A percentile compares a stretch with the other conserved stretches of the same genome.
Conservation (phyloP, 2,888 invertebrate genomes). For the Tachystola acroxantha region DNA sequence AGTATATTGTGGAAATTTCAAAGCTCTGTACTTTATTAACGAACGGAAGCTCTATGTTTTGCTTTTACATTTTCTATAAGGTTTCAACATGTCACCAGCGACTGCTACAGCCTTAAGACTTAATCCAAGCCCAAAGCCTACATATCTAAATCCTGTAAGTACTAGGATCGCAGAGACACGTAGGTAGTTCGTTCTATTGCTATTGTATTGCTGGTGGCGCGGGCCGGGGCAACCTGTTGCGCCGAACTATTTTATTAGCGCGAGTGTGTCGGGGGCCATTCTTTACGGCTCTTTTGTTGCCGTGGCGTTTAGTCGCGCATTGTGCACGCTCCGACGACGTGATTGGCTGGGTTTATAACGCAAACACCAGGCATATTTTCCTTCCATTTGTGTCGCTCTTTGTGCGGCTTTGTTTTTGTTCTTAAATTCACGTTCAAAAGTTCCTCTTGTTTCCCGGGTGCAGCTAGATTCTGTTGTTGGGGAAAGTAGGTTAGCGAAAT, state of each 20-base stretch:
- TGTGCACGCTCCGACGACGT: slow-evolving; percentile 46
- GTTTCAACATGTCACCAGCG: no score
- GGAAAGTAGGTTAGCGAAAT: background rate
- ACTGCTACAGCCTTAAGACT: no score
- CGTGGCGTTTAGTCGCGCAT: slow-evolving; percentile 63
- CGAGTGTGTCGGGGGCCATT: slow-evolving; percentile 71
- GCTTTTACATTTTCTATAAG: no score
- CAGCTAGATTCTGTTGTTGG: background rate
- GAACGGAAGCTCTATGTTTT: no score
- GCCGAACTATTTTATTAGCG: slow-evolving; percentile 74
- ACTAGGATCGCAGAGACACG: slow-evolving; percentile 40
- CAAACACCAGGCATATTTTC: slow-evolving; percentile 57
- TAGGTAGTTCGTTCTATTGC: slow-evolving; percentile 42
- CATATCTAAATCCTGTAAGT: slow-evolving; percentile 18
- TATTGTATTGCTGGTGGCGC: slow-evolving; percentile 52
- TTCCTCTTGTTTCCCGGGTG: slow-evolving; percentile 4
- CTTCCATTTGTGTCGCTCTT: slow-evolving; percentile 45
- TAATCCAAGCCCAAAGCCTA: slow-evolving; percentile 3
- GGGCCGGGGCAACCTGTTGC: slow-evolving; percentile 67
- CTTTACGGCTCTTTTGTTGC: slow-evolving; percentile 74
- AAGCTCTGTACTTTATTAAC: no score
- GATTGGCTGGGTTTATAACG: slow-evolving; percentile 66
- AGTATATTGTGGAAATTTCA: no score
- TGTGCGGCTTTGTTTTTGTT: slow-evolving; percentile 30
- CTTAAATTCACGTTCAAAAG: slow-evolving; percentile 29